Percentiles rank a stretch among this genome's conserved stretches.
phyloP scores from a whole-genome alignment of 2,888 invertebrate genomes.

The Parapristionchus giblindavisi region DNA sequence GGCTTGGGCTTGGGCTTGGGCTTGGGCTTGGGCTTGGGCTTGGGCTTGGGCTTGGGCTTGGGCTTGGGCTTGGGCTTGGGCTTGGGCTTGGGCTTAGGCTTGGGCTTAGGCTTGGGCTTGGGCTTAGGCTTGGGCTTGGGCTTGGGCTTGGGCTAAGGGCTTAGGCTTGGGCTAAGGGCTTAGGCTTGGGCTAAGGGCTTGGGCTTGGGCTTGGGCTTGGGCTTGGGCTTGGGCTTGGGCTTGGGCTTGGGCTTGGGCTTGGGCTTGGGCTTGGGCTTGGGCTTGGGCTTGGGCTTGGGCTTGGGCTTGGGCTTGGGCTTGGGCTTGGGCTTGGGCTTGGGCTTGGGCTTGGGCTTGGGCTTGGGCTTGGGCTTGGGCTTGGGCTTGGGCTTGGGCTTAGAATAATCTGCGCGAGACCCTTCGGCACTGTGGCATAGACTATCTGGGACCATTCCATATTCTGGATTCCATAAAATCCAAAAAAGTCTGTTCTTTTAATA shows the following conservation, averaged over 20 bases:
- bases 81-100: too few relatives aligned
- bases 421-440: too few relatives aligned
- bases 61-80: constrained; percentile 39
- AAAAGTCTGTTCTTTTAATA: too few relatives aligned
- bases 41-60: constrained; percentile 44
- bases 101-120: constrained; percentile 38
- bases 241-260: constrained; percentile 42
- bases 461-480: too few relatives aligned
- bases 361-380: constrained; percentile 42
- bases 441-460: too few relatives aligned
- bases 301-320: constrained; percentile 41
- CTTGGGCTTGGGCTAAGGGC: too few relatives aligned
- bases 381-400: constrained; percentile 41
- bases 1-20: constrained; percentile 42
- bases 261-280: constrained; percentile 40
- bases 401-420: too few relatives aligned
- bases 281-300: constrained; percentile 42
- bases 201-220: too few relatives aligned
- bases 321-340: constrained; percentile 42
- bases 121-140: constrained; percentile 42
- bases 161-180: too few relatives aligned
- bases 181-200: too few relatives aligned
- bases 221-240: constrained; percentile 42
- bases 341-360: constrained; percentile 44
- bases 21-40: constrained; percentile 42